phyloP scores from a whole-genome alignment of 2,797 vertebrate genomes.

The Chloroceryle inda region DNA sequence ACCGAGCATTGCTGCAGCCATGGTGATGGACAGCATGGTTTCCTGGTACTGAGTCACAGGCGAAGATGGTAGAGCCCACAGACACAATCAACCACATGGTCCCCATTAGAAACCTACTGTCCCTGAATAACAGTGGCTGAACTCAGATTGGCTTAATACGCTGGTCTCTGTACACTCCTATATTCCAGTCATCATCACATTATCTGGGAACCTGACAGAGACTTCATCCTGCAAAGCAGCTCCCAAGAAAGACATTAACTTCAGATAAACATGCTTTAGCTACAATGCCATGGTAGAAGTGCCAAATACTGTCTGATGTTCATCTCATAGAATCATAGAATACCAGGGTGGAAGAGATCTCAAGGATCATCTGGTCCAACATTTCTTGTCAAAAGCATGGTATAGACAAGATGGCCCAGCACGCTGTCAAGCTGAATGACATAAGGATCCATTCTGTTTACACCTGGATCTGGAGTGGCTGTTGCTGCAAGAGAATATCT shows the following conservation, averaged over 20 bases:
- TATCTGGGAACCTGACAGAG: background rate
- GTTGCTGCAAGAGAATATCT: background rate
- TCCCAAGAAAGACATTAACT: background rate
- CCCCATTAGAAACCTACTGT: background rate
- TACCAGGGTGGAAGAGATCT: background rate
- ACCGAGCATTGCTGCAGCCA: background rate
- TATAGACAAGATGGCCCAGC: background rate
- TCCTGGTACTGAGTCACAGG: background rate
- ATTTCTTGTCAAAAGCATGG: no score
- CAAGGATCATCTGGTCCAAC: background rate
- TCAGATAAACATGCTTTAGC: background rate
- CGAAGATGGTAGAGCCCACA: background rate
- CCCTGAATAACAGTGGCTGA: background rate
- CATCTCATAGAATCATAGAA: background rate
- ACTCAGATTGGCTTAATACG: background rate
- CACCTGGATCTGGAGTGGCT: background rate
- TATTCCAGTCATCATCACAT: background rate
- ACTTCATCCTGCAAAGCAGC: background rate
- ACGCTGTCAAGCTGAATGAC: background rate
- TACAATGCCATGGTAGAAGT: fast-evolving
- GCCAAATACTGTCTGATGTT: background rate
- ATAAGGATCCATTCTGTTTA: background rate
- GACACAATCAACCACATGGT: background rate
- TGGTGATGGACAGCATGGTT: background rate
- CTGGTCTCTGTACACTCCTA: fast-evolving